Conservation (phyloP, 2,113 vertebrate genomes). For the Paralichthys olivaceus region DNA sequence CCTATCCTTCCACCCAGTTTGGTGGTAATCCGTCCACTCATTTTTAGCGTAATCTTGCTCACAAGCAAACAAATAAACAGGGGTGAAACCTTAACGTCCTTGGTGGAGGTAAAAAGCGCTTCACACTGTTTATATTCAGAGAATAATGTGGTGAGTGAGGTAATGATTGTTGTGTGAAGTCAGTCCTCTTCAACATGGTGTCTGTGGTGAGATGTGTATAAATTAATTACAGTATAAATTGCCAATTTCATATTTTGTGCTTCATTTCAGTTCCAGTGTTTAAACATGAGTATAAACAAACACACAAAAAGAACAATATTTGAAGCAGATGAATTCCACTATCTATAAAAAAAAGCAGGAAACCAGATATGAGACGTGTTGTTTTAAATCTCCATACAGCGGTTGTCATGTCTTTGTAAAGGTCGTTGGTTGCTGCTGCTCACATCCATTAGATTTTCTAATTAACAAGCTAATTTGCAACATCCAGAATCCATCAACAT, state of each 20-base stretch:
- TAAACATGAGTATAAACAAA: background rate
- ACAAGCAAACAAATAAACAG: no score
- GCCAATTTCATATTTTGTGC: slow-evolving; percentile 22
- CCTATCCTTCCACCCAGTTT: no score
- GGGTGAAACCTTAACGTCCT: no score
- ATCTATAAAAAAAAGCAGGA: background rate
- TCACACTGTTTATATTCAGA: slow-evolving; percentile 39
- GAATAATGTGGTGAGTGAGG: slow-evolving; percentile 44
- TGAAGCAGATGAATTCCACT: slow-evolving; percentile 8
- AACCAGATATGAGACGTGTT: background rate
- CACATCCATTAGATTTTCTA: slow-evolving; percentile 70
- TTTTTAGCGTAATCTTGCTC: no score
- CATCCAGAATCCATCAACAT: slow-evolving; percentile 68
- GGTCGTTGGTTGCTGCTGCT: slow-evolving; percentile 38
- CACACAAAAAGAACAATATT: background rate
- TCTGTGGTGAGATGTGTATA: slow-evolving; percentile 49
- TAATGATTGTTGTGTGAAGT: slow-evolving; percentile 59
- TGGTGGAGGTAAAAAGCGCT: background rate
- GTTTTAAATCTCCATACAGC: slow-evolving; percentile 24
- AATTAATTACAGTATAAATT: slow-evolving; percentile 36
- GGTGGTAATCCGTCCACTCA: no score
- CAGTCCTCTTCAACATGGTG: slow-evolving; percentile 32
- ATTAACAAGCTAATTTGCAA: slow-evolving; percentile 82
- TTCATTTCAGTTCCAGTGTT: slow-evolving; percentile 24
- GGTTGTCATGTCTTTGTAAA: slow-evolving; percentile 41